These are phyloP conservation scores for Pocillopora grandis DNA, from an alignment of 92 coral and sea anemone genomes.

Conservation along the genomic window DNA sequence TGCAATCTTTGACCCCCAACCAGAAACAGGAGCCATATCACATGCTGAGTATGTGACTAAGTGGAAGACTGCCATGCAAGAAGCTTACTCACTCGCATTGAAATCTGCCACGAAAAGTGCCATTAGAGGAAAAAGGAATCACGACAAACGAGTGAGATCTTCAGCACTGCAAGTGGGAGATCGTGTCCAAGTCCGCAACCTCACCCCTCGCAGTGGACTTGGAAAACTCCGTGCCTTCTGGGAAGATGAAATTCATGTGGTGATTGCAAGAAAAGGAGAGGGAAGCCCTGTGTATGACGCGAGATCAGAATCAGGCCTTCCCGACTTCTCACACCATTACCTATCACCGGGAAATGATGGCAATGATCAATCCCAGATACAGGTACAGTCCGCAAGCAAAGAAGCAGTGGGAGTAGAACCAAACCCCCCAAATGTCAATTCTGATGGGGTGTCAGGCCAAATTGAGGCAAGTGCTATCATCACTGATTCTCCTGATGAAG, in stretches of 20 bases:
- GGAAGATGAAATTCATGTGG: conserved; percentile 29
- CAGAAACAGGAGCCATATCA: conserved; percentile 25
- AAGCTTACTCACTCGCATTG: conserved; percentile 41
- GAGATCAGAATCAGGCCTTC: background rate
- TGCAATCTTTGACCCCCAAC: conserved; percentile 25
- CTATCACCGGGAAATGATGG: background rate
- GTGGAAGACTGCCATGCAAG: conserved; percentile 47
- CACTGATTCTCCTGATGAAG: background rate
- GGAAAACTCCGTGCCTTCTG: background rate
- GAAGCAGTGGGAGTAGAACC: background rate
- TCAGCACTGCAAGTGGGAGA: conserved; percentile 48
- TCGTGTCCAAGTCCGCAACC: conserved; percentile 48
- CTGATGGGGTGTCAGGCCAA: conserved; percentile 1
- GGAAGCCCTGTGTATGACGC: conserved; percentile 37
- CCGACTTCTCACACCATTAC: background rate
- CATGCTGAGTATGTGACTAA: conserved; percentile 43
- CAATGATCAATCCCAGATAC: background rate
- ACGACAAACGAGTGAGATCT: conserved; percentile 41
- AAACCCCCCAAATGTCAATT: background rate
- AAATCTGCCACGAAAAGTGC: conserved; percentile 34
- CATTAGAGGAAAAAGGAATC: conserved; percentile 25
- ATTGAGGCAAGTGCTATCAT: background rate
- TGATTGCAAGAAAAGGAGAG: conserved; percentile 30
- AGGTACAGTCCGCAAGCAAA: background rate
- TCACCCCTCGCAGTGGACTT: conserved; percentile 17